Evolutionary conservation across 2,888 invertebrate species (phyloP), one percentile per base, ranked within the genome.

Genomic region (Idaea straminata): DNA sequence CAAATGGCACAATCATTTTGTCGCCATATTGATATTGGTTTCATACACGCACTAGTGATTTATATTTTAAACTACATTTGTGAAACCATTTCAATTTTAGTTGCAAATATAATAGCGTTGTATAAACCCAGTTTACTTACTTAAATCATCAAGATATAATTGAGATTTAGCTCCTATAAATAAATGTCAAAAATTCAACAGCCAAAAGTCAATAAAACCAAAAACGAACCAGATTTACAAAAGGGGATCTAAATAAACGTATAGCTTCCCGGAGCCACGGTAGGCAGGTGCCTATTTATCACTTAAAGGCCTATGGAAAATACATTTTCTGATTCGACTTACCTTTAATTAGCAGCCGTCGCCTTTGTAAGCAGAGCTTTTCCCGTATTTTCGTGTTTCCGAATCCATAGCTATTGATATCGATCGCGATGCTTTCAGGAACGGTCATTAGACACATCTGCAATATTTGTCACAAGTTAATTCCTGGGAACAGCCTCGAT

Each of bases 351-450:
- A 82, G 80, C 83, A 81, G 77, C 75, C 76, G 77, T 74, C 76
- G 79, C 80, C 82, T 81, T 83, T 83, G 83, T 83, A 83, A 83
- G 78, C 74, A 77, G 76, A 80, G 80, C 81, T 75, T 76, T 76
- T 78, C 78, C 77, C 78, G 70, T 75, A 80, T 83, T 47, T 47
- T 47, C 47, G 47, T 47, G 47, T 82, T 83, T 83, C 82, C 77
- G 79, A 80, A 76, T 77, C 81, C 78, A 83, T 59, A 59, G 25
- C 59, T 84, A 84, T 84, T 71, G 84, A 83, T 86, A 86, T 88
- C 82, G 88, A 86, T 88, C 84, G 83, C 73, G 79, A 81, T 83
- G 79, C 79, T 74, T 77, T 78, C 74, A 69, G 71, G 74, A 61
- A 72, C 74, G 75, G 73, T 75, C 76, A 75, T 73, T 71, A 73